A percentile compares a stretch with the other conserved stretches of the same genome.
Evolutionary conservation across 2,113 vertebrate genomes (phyloP).

Genomic region (Progne subis): DNA sequence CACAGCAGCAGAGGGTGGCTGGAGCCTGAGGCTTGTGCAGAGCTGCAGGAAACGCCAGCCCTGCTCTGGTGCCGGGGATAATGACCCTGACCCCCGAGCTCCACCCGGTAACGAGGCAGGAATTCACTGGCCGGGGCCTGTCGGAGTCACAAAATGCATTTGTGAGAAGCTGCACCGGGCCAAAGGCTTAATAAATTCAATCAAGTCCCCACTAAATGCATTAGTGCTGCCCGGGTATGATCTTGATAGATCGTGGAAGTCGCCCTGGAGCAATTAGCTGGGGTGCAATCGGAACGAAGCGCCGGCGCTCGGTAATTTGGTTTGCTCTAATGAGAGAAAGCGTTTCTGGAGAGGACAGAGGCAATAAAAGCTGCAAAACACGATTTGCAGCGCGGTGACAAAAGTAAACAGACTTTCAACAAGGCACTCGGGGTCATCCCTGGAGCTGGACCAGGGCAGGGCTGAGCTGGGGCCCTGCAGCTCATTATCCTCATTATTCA

Average conservation of each 20-base stretch:
- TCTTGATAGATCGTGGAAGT: constrained; percentile 16
- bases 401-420: background rate
- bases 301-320: constrained; percentile 3
- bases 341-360: background rate
- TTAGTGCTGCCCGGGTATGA: constrained; percentile 40
- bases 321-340: constrained; percentile 22
- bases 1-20: background rate
- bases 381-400: background rate
- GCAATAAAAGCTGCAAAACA: constrained; percentile 44
- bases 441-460: background rate
- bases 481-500: background rate
- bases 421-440: background rate
- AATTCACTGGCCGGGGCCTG: constrained; percentile 32
- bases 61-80: constrained; percentile 34
- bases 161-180: constrained; percentile 13
- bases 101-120: constrained; percentile 28
- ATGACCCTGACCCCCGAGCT: constrained; percentile 35
- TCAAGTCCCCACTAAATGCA: constrained; percentile 49
- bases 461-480: background rate
- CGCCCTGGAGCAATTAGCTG: constrained; percentile 65
- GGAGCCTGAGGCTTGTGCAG: background rate
- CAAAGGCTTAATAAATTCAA: constrained; percentile 54
- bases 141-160: constrained; percentile 43
- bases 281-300: constrained; percentile 16
- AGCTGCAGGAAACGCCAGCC: constrained; percentile 43